Conservation (phyloP, 2,888 invertebrate genomes). For the Eupithecia dodoneata region DNA sequence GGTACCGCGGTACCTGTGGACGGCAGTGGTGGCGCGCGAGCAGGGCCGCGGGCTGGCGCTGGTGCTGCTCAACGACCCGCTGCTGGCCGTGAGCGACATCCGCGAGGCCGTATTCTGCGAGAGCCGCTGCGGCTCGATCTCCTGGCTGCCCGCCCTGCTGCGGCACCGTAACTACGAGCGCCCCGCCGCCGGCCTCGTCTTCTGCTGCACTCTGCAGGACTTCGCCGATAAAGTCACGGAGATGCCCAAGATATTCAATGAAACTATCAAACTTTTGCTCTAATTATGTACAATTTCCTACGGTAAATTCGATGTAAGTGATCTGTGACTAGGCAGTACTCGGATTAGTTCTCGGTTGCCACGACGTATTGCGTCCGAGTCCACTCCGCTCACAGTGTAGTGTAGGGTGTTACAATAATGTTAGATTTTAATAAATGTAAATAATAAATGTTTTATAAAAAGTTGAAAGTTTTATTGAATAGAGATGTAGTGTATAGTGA, state of each 20-base stretch:
- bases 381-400: no score
- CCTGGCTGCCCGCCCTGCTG: conserved; percentile 64
- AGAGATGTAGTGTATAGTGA: conserved; percentile 43
- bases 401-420: not conserved
- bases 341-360: no score
- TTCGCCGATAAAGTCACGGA: conserved; percentile 58
- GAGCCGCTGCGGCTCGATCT: conserved; percentile 64
- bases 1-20: conserved; percentile 73
- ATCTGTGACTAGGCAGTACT: not conserved
- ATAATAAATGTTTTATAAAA: conserved; percentile 22
- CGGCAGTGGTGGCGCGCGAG: conserved; percentile 56
- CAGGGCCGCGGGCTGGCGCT: conserved; percentile 58
- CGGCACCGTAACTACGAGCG: conserved; percentile 68
- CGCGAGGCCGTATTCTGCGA: conserved; percentile 71
- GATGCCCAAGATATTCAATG: conserved; percentile 55
- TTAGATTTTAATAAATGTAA: conserved; percentile 5
- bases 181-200: conserved; percentile 68
- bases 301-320: no score
- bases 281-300: not conserved
- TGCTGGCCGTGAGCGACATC: conserved; percentile 75
- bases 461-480: conserved; percentile 48
- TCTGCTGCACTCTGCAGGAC: conserved; percentile 69
- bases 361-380: no score
- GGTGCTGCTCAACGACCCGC: conserved; percentile 73
- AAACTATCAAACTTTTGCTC: conserved; percentile 43